Conservation (phyloP, 2,113 vertebrate genomes). For the Orientallactaga bullata region DNA sequence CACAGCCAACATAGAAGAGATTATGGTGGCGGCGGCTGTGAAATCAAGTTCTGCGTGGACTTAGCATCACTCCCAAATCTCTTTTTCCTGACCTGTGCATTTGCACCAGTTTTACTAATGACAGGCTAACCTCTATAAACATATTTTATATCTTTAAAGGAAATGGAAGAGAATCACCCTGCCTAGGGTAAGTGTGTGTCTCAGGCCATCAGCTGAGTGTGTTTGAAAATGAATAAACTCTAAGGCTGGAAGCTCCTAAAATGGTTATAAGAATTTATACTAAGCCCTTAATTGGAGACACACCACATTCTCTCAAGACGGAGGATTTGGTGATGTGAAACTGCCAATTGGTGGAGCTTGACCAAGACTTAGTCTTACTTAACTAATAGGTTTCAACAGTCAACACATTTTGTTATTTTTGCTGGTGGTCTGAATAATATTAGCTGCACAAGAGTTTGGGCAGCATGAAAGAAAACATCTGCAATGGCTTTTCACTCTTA, state of each 20-base stretch:
- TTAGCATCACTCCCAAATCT: constrained; percentile 64
- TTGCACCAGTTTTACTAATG: constrained; percentile 65
- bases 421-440: neutral
- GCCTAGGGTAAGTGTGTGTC: constrained; percentile 67
- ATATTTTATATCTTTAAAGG: constrained; percentile 76
- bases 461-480: neutral
- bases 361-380: neutral
- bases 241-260: constrained; percentile 65
- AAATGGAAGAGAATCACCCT: constrained; percentile 59
- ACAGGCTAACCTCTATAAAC: constrained; percentile 71
- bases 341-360: neutral
- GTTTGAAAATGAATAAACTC: constrained; percentile 58
- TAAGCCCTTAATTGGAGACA: constrained; percentile 49
- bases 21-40: neutral
- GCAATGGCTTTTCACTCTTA: neutral
- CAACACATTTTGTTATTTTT: neutral
- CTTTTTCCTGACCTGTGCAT: constrained; percentile 60
- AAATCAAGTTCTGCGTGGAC: constrained; percentile 46
- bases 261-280: constrained; percentile 74
- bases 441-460: neutral
- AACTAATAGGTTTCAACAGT: constrained; percentile 18
- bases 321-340: neutral
- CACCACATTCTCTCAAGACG: constrained; percentile 20
- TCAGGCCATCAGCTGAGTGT: constrained; percentile 23
- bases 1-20: constrained; percentile 16